These are phyloP conservation scores for Caenorhabditis sp. DNA, from an alignment of 2,888 invertebrate species.

Conservation along the genomic window DNA sequence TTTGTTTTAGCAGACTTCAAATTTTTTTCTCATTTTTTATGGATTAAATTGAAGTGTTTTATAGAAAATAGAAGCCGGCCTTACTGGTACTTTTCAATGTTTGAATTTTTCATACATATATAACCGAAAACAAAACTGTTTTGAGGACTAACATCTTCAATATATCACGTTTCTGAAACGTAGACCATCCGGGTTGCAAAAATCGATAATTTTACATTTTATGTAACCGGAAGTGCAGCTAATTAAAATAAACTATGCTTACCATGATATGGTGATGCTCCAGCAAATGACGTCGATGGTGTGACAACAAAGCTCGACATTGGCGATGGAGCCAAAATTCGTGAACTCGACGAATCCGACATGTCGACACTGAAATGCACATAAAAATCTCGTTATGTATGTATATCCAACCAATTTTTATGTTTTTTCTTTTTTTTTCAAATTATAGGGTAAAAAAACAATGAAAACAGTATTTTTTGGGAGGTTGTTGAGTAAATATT, in stretches of 20 bases:
- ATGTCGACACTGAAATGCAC: slow-evolving; percentile 24
- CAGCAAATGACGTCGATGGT: slow-evolving; percentile 29
- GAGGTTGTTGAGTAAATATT: slow-evolving; percentile 7
- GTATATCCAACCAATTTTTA: too few relatives aligned
- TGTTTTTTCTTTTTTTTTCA: slow-evolving; percentile 7
- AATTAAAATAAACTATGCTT: not conserved
- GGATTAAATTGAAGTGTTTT: too few relatives aligned
- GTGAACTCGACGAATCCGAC: slow-evolving; percentile 40
- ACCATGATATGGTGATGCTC: slow-evolving; percentile 22
- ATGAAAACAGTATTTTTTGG: slow-evolving; percentile 3
- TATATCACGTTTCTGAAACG: too few relatives aligned
- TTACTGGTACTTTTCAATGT: too few relatives aligned
- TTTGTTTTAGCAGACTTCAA: too few relatives aligned
- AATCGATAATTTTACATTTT: too few relatives aligned
- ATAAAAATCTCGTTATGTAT: not conserved
- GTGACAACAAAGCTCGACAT: slow-evolving; percentile 28
- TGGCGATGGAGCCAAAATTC: slow-evolving; percentile 30
- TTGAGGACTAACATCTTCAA: too few relatives aligned
- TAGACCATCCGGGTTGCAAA: not conserved
- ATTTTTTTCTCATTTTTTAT: too few relatives aligned
- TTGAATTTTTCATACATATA: too few relatives aligned
- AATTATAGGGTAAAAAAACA: slow-evolving; percentile 4
- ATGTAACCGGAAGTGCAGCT: too few relatives aligned
- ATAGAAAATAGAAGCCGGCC: too few relatives aligned
- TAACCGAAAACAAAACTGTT: too few relatives aligned